phyloP scores from a whole-genome alignment of 1,140 invertebrate species.

The Bombus confusus region DNA sequence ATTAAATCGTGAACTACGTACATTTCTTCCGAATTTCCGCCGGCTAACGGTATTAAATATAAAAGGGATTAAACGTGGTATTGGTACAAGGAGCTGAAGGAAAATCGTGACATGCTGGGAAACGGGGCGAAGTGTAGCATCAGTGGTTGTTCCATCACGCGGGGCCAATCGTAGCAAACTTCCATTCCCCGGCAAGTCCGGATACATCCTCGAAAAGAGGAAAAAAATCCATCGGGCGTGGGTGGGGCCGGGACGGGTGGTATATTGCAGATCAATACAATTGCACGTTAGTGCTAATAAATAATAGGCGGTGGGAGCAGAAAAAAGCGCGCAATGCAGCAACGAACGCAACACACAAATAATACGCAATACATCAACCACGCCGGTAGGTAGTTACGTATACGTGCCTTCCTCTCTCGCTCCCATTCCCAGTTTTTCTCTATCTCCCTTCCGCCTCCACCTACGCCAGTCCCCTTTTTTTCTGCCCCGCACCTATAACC shows the following conservation, averaged over 20 bases:
- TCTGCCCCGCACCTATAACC: conserved; percentile 78
- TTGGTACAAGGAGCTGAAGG: conserved; percentile 53
- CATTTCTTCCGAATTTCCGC: conserved; percentile 16
- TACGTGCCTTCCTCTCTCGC: conserved; percentile 64
- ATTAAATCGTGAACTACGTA: conserved; percentile 12
- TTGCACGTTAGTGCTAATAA: conserved; percentile 84
- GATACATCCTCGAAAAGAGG: conserved; percentile 82
- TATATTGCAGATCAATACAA: conserved; percentile 83
- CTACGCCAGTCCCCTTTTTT: conserved; percentile 78
- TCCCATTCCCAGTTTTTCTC: conserved; percentile 54
- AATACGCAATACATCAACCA: conserved; percentile 82
- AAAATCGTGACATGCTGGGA: conserved; percentile 59
- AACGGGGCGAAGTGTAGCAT: conserved; percentile 68
- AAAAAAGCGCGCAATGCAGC: conserved; percentile 83
- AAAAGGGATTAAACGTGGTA: conserved; percentile 57
- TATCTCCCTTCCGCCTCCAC: conserved; percentile 70
- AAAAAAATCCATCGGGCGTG: conserved; percentile 81
- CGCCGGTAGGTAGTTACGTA: conserved; percentile 77
- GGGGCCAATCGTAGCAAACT: conserved; percentile 78
- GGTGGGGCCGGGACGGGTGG: conserved; percentile 76
- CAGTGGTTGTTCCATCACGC: conserved; percentile 79
- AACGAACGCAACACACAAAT: conserved; percentile 83
- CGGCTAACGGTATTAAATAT: conserved; percentile 17
- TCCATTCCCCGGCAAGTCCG: conserved; percentile 80
- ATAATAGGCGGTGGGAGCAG: conserved; percentile 83